Evolutionary conservation across 2,113 vertebrate genomes (phyloP), one percentile per base, ranked within the genome.

Genomic region (Sula dactylatra): DNA sequence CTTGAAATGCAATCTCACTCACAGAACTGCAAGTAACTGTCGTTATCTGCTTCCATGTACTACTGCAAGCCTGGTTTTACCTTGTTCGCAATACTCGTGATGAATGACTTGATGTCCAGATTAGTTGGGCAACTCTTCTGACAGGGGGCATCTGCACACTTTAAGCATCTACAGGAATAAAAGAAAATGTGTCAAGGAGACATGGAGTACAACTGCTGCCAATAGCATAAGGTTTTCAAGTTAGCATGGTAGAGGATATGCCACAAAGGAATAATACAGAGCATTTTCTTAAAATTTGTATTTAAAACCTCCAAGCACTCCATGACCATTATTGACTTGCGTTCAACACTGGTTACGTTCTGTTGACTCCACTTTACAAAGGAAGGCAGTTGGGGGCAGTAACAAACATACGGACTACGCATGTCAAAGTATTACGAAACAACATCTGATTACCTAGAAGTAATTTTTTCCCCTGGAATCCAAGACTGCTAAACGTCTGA

Each of bases 121-220:
- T 99, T 98, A 84, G 99, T 99, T 34, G 99, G 99, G 91, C 99
- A 99, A 92, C 99, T 99, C 98, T 99, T 99, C 97, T 99, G 99
- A 97, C 98, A 99, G 10, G 99, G 99, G 52, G 99, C 99, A 96
- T 99, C 99, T 54, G 98, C 99, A 97, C 99, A 99, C 96, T 99
- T 99, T 40, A 99, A 94, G 85, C 99, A 99, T 55, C 99, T 99
- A 83, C 16, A 72, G n/a, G 74, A 93, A 88, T 78, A 62, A 97
- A 97, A 97, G 56, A 82, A 96, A 90, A 76, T 10, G 8, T 15
- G 79, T 98, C 93, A 97, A 84, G 67, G 64, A 94, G 82, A 88
- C 32, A n/a, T 3, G 50, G 38, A 87, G 50, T 32, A 76, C 64
- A 91, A 95, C 32, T 7, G 16, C 42, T 88, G 83, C 66, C 36